phyloP scores from a whole-genome alignment of 30 jellyfish, hydroid and myxozoan genomes.

The Rhopilema esculentum region DNA sequence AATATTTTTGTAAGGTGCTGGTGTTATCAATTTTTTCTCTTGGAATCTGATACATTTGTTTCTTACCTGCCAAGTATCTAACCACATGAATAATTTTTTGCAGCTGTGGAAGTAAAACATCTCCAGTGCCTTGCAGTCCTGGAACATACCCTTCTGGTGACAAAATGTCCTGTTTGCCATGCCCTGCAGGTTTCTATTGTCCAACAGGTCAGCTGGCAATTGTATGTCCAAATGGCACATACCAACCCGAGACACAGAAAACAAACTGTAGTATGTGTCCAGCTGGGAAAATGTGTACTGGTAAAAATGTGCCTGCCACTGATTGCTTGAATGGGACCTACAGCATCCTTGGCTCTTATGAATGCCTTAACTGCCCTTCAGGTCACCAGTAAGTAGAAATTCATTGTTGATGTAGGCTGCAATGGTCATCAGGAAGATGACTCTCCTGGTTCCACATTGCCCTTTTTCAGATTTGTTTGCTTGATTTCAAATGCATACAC shows the following conservation, averaged over 20 bases:
- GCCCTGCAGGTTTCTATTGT: constrained; percentile 86
- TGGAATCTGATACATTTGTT: too few species aligned
- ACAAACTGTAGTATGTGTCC: constrained; percentile 79
- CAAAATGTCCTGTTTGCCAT: constrained; percentile 63
- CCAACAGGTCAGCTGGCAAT: constrained; percentile 65
- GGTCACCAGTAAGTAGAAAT: constrained; percentile 59
- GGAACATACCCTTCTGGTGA: constrained; percentile 76
- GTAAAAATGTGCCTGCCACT: constrained; percentile 54
- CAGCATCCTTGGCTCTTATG: constrained; percentile 65
- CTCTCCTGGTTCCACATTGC: too few species aligned
- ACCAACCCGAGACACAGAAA: constrained; percentile 80
- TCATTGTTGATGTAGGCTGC: not conserved
- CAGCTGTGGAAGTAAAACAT: constrained; percentile 76
- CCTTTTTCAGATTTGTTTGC: too few species aligned
- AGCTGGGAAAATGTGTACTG: constrained; percentile 73
- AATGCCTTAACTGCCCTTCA: constrained; percentile 77
- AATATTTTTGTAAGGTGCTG: too few species aligned
- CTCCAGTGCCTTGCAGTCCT: constrained; percentile 47
- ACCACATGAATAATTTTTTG: too few species aligned
- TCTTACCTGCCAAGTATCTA: too few species aligned
- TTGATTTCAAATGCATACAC: too few species aligned
- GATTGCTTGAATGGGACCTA: constrained; percentile 78
- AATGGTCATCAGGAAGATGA: not conserved
- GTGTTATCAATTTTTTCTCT: too few species aligned
- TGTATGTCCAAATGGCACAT: constrained; percentile 85